Evolutionary conservation across 2,113 vertebrate species (phyloP).

Genomic region (Spermophilus dauricus): DNA sequence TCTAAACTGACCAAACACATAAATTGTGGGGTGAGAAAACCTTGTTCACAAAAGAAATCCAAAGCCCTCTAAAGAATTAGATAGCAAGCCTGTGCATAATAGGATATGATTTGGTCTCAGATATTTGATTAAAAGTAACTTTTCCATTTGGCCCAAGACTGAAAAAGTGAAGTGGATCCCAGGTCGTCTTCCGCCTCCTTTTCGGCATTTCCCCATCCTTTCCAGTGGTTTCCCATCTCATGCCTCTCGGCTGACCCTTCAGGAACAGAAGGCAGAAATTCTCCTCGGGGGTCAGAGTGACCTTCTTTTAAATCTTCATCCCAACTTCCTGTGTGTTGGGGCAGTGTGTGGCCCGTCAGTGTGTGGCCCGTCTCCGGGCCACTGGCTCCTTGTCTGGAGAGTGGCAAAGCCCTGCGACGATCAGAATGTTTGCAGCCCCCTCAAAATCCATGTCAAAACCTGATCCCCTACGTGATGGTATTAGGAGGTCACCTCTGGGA

Average conservation of each 20-base stretch:
- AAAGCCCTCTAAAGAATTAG: background rate
- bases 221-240: background rate
- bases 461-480: background rate
- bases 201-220: background rate
- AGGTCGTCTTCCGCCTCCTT: background rate
- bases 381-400: background rate
- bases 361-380: background rate
- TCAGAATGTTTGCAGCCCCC: background rate
- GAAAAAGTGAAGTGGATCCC: background rate
- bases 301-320: background rate
- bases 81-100: background rate
- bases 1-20: background rate
- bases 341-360: background rate
- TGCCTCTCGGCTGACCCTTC: rapidly evolving
- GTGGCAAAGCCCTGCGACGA: background rate
- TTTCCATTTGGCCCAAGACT: background rate
- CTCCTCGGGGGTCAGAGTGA: background rate
- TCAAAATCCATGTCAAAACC: background rate
- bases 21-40: background rate
- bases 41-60: background rate
- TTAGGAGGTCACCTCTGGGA: background rate
- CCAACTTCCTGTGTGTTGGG: background rate
- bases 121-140: conserved; percentile 11
- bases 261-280: background rate
- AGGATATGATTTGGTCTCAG: background rate